Conservation (phyloP, 2,888 invertebrate species). For the Hydriomena furcata region DNA sequence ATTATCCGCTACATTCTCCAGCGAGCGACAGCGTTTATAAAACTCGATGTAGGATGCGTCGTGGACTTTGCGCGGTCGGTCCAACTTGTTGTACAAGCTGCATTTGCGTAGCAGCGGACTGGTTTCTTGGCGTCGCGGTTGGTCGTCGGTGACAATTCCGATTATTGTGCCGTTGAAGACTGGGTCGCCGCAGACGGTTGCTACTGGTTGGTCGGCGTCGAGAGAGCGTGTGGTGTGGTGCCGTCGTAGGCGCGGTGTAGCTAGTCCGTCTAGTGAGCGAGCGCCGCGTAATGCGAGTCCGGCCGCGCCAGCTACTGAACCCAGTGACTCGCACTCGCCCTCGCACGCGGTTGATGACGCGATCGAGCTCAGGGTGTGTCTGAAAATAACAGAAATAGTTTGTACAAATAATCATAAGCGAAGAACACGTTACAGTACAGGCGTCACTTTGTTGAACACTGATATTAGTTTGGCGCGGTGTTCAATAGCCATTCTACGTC, state of each 20-base stretch:
- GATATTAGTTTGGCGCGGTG: too few relatives aligned
- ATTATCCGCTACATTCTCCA: constrained; percentile 85
- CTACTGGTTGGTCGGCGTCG: constrained; percentile 58
- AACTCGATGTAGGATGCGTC: constrained; percentile 76
- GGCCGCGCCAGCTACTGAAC: constrained; percentile 42
- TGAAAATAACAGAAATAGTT: constrained; percentile 36
- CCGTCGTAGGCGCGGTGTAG: constrained; percentile 51
- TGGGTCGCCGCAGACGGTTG: constrained; percentile 66
- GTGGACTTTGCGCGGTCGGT: constrained; percentile 65
- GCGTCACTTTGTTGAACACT: too few relatives aligned
- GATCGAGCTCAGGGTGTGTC: constrained; percentile 86
- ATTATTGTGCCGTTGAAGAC: constrained; percentile 74
- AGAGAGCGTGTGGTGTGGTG: constrained; percentile 65
- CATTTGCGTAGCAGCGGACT: constrained; percentile 77
- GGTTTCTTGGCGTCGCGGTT: constrained; percentile 59
- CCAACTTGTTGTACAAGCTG: constrained; percentile 66
- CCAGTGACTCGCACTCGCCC: constrained; percentile 51
- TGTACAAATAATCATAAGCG: too few relatives aligned
- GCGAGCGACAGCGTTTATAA: constrained; percentile 90
- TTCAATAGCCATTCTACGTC: too few relatives aligned
- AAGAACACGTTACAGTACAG: too few relatives aligned
- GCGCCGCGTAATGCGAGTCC: constrained; percentile 54
- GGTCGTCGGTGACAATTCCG: constrained; percentile 64
- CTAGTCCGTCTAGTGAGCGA: constrained; percentile 56
- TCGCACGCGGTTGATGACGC: constrained; percentile 85